A percentile compares a stretch with the other conserved stretches of the same genome.
phyloP scores from a whole-genome alignment of 2,888 invertebrate species.

The Perithous albicinctus region DNA sequence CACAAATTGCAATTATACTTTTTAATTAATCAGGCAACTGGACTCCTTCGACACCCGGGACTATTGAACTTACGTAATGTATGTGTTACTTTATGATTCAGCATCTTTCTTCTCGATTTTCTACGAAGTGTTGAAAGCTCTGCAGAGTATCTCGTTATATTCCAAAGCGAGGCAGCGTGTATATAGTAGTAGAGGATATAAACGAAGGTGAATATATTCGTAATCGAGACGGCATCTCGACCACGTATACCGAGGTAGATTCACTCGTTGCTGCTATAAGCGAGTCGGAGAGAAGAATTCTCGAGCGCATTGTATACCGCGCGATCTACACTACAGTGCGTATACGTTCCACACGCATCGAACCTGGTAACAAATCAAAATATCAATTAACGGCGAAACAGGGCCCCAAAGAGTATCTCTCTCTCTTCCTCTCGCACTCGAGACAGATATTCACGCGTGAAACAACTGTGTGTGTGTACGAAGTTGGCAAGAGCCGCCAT shows the following conservation, averaged over 20 bases:
- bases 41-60: neutral
- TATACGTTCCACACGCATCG: slow-evolving; percentile 42
- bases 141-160: slow-evolving; percentile 22
- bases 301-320: slow-evolving; percentile 34
- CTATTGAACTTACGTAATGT: neutral
- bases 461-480: slow-evolving; percentile 41
- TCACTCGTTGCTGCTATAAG: slow-evolving; percentile 35
- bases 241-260: slow-evolving; percentile 58
- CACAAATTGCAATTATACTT: neutral
- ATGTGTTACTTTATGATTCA: slow-evolving; percentile 8
- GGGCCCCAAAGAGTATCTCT: slow-evolving; percentile 32
- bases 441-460: slow-evolving; percentile 48
- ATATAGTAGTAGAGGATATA: slow-evolving; percentile 19
- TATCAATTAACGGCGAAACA: slow-evolving; percentile 68
- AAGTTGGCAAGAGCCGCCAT: slow-evolving; percentile 30
- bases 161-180: neutral
- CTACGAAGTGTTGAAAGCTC: slow-evolving; percentile 1
- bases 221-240: slow-evolving; percentile 60
- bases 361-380: slow-evolving; percentile 69
- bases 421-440: slow-evolving; percentile 39
- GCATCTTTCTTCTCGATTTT: slow-evolving; percentile 1
- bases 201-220: slow-evolving; percentile 44
- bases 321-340: neutral
- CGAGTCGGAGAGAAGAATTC: slow-evolving; percentile 27
- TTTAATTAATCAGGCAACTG: neutral